Evolutionary conservation across 1,140 invertebrate genomes (phyloP), one percentile per base, ranked within the genome.

Genomic region (Pogonomyrmex californicus): DNA sequence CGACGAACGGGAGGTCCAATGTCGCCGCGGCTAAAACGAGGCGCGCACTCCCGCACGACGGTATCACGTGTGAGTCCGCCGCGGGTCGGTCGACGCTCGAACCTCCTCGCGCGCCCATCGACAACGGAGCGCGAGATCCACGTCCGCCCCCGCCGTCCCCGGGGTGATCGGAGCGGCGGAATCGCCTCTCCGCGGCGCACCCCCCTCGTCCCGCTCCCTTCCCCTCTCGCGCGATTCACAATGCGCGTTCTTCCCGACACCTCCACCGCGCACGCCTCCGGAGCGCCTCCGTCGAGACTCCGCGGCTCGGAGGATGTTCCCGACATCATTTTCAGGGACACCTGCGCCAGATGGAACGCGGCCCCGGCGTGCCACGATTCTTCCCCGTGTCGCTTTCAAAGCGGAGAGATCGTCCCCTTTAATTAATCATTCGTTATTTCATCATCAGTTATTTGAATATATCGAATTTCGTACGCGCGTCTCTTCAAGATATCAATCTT

Each of bases 1-100:
- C 76, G 44, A 30, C 23, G 56, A 41, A 76, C 63, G 51, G 85
- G 36, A 68, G 44, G 70, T 88, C 81, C 71, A 49, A 88, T 68
- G 90, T 89, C 81, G 30, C 12, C 77, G 90, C 56, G 73, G 87
- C 90, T 91, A 91, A 91, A 89, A 89, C 73, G 73, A 89, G 89
- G 85, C 82, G 82, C 73, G 41, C 58, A 75, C 56, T 83, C 68
- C 68, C 79, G 79, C 68, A 83, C 78, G 77, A 49, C 86, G 79
- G 49, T 89, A 91, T 91, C 89, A 91, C 89, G 89, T 91, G 88
- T 62, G 79, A 86, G 66, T 60, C 66, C 79, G 66, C 38, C 30
- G 78, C n/a, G 76, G 62, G 36, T 82, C 77, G 58, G 41, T 23
- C 73, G 71, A 85, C 47, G 66, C 56, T 87, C 87, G 89, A 65